phyloP scores from a whole-genome alignment of 2,888 invertebrate species.

The Latrodectus hesperus region DNA sequence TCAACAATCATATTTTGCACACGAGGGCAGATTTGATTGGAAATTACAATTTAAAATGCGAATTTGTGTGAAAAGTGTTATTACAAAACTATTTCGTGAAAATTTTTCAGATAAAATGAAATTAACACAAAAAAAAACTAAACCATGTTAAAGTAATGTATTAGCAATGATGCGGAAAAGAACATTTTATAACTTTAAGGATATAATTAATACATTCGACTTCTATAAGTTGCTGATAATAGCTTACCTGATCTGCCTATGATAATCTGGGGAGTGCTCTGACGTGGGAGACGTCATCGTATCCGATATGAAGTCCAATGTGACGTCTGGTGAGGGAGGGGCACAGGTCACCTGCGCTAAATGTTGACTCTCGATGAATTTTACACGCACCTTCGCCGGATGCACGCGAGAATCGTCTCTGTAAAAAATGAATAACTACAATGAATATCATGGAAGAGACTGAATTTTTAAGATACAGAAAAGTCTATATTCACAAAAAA shows the following conservation, averaged over 20 bases:
- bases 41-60: too few relatives aligned
- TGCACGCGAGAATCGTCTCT: conserved; percentile 65
- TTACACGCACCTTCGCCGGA: conserved; percentile 67
- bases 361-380: conserved; percentile 69
- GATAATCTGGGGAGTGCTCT: conserved; percentile 60
- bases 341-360: conserved; percentile 64
- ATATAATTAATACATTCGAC: too few relatives aligned
- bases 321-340: conserved; percentile 62
- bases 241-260: conserved; percentile 55
- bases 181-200: too few relatives aligned
- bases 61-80: too few relatives aligned
- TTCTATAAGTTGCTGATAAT: background rate
- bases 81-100: too few relatives aligned
- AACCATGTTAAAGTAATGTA: too few relatives aligned
- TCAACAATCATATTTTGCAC: too few relatives aligned
- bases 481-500: background rate
- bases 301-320: conserved; percentile 55
- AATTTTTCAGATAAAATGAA: too few relatives aligned
- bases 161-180: too few relatives aligned
- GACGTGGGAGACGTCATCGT: conserved; percentile 61
- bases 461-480: background rate
- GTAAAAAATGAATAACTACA: conserved; percentile 16
- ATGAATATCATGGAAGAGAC: too few relatives aligned
- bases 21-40: too few relatives aligned
- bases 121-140: too few relatives aligned